These are phyloP conservation scores for Cataglyphis livida DNA, from an alignment of 2,888 invertebrate genomes.

Conservation along the genomic window DNA sequence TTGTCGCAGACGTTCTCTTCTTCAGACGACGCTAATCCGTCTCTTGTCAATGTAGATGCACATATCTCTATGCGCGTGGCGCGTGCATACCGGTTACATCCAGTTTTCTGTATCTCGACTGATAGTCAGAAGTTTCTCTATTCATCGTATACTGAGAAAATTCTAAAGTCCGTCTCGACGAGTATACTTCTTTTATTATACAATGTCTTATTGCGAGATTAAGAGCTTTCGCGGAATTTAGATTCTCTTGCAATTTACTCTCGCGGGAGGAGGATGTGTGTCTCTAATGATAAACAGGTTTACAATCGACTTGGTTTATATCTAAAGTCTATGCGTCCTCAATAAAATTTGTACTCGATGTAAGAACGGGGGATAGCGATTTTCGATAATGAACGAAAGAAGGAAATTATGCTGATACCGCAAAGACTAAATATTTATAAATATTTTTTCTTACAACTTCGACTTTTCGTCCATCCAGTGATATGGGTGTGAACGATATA, in stretches of 20 bases:
- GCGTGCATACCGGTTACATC: constrained; percentile 66
- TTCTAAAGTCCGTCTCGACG: constrained; percentile 26
- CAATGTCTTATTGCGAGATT: constrained; percentile 9
- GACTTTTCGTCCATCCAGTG: not conserved
- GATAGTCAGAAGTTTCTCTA: constrained; percentile 50
- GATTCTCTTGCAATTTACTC: not conserved
- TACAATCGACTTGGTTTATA: constrained; percentile 16
- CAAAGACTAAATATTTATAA: not conserved
- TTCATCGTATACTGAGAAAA: constrained; percentile 36
- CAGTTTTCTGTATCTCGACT: constrained; percentile 65
- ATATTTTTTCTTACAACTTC: not conserved
- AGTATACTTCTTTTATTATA: not conserved
- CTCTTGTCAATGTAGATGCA: constrained; percentile 30
- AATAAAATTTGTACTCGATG: constrained; percentile 39
- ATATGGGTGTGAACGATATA: not conserved
- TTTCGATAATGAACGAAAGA: not conserved
- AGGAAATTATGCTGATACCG: not conserved
- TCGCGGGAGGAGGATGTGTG: not conserved
- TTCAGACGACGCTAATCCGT: constrained; percentile 65
- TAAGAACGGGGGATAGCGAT: not conserved
- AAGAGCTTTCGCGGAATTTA: constrained; percentile 21
- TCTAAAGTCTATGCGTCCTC: constrained; percentile 17
- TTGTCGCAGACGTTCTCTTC: constrained; percentile 37
- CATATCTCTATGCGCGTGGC: constrained; percentile 1
- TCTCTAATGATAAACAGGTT: constrained; percentile 33